A percentile compares a stretch with the other conserved stretches of the same genome.
phyloP scores from a whole-genome alignment of 2,888 invertebrate genomes.

The Sarcophaga rosellei region DNA sequence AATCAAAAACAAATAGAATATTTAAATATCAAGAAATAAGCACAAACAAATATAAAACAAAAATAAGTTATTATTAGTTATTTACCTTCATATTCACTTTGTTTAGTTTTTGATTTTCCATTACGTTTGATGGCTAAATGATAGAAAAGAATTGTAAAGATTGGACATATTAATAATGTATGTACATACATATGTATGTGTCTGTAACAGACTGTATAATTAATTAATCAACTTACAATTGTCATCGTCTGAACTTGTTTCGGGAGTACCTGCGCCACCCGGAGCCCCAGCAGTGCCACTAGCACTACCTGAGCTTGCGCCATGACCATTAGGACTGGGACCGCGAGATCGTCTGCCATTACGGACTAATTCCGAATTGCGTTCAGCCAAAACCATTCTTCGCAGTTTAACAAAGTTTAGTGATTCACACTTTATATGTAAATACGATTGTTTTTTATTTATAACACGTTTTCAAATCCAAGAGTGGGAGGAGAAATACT shows the following conservation, averaged over 20 bases:
- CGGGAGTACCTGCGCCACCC: slow-evolving; percentile 84
- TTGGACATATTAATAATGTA: too few species aligned
- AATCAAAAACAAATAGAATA: slow-evolving; percentile 22
- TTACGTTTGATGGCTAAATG: slow-evolving; percentile 79
- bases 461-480: slow-evolving; percentile 36
- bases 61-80: slow-evolving; percentile 64
- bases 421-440: slow-evolving; percentile 27
- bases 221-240: slow-evolving; percentile 84
- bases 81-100: slow-evolving; percentile 81
- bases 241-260: slow-evolving; percentile 93
- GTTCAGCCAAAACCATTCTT: slow-evolving; percentile 94
- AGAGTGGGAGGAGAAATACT: slow-evolving; percentile 1
- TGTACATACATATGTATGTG: too few species aligned
- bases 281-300: slow-evolving; percentile 68
- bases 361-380: slow-evolving; percentile 90
- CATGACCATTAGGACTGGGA: slow-evolving; percentile 93
- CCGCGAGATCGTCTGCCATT: slow-evolving; percentile 95
- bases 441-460: neutral
- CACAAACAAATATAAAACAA: slow-evolving; percentile 52
- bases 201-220: too few species aligned
- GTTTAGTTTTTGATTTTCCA: slow-evolving; percentile 81
- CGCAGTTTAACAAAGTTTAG: slow-evolving; percentile 19
- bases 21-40: neutral
- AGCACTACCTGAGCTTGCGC: slow-evolving; percentile 69
- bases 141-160: neutral